phyloP scores from a whole-genome alignment of 2,113 vertebrate genomes.

The Opisthocomus hoazin region DNA sequence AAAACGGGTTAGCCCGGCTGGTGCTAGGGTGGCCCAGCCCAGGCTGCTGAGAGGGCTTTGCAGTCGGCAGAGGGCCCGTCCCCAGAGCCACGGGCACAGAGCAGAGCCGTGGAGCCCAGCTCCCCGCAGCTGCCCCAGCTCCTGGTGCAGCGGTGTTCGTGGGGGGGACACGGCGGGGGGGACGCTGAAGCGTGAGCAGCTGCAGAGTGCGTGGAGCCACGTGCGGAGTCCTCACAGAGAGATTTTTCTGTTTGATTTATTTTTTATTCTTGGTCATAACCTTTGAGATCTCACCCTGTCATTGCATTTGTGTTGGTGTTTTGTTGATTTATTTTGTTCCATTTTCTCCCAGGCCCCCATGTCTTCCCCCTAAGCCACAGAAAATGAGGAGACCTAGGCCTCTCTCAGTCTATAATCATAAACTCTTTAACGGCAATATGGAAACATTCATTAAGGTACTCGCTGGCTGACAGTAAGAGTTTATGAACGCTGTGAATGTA shows the following conservation, averaged over 20 bases:
- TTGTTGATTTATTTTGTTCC: conserved; percentile 70
- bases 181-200: neutral
- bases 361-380: conserved; percentile 99
- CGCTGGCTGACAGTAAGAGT: conserved; percentile 73
- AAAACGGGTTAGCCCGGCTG: neutral
- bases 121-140: neutral
- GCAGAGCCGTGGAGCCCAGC: neutral
- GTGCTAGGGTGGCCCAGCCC: neutral
- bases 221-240: rapidly evolving
- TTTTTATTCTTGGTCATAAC: neutral
- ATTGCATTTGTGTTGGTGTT: conserved; percentile 69
- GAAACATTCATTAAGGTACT: conserved; percentile 99
- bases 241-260: neutral
- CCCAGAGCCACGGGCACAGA: rapidly evolving
- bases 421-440: conserved; percentile 99
- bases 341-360: conserved; percentile 92
- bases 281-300: conserved; percentile 49
- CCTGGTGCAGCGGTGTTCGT: rapidly evolving
- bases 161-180: neutral
- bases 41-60: neutral
- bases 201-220: neutral
- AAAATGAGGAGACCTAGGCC: conserved; percentile 99
- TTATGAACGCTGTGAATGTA: conserved; percentile 72
- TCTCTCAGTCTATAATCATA: conserved; percentile 97
- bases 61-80: neutral